Base-by-base conservation (phyloP, 2,113 vertebrate genomes). In the Elephas maximus region DNA sequence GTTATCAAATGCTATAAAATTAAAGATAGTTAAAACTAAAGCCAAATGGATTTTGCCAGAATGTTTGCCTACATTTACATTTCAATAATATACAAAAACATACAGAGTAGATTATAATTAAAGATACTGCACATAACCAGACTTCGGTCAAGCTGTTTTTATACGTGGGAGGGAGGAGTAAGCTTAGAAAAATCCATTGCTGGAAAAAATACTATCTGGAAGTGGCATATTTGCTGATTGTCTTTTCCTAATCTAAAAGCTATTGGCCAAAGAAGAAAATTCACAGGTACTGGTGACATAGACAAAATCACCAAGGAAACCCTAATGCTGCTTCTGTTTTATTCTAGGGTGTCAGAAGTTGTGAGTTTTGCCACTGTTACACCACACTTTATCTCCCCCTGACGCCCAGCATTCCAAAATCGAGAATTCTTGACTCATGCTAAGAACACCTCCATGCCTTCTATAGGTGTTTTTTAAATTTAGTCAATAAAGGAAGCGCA, bases 211-310 rank as follows among this genome's bases (percentile, higher is more conserved):
- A 37, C 37, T 37, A 91, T 90, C 48, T 60, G 28, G 23, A 89
- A 94, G 45, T 10, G 10, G 11, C 5, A 15, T 91, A 71, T 86
- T 89, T 92, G 69, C 30, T 74, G 81, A 85, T 12, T 62, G 37
- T 37, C 76, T 71, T 95, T 83, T 93, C 44, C 18, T 93, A 88
- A 90, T 76, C 62, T 84, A 94, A 83, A 20, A 83, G 48, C 48
- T 83, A 69, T 80, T n/a, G 57, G 30, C 71, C 48, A 41, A 51
- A 76, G 90, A 86, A 48, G 8, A 18, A 80, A 84, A 80, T 57
- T 71, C 41, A 76, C n/a, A 83, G 62, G 76, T 20, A 80, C 44
- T 62, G 88, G 37, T 63, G 53, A 44, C 53, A 45, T 60, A 21
- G n/a, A 87, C 44, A 89, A 81, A 63, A 79, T n/a, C 63, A 93